Base-by-base conservation (phyloP, 1,140 invertebrate species). In the Kradibia gibbosae region DNA sequence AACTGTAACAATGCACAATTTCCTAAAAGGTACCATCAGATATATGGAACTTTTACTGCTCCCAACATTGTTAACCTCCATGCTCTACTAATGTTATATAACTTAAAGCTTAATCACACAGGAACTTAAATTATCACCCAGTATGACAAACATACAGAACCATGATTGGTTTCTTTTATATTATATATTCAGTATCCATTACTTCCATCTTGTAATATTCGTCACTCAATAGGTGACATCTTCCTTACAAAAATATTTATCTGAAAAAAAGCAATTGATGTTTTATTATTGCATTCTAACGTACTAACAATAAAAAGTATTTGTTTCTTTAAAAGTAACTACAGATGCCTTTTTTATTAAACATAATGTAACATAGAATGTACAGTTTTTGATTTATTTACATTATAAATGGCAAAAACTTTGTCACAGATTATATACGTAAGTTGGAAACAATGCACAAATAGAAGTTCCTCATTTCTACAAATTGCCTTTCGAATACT, bases 1-100 rank as follows among this genome's bases (percentile, higher is more conserved):
- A 39, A 97, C 95, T 65, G 96, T 96, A 79, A 95, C 92, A 71
- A 96, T 90, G 88, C 96, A 97, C 83, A 97, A 93, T 88, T 94
- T 93, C 88, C 94, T 90, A 86, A 94, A 93, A 50, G 92, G 92
- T 84, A 94, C 87, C 62, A 90, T 85, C 78, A 93, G 86, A 81
- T 92, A 91, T 80, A 93, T 84, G 55, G 88, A 89, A 84, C 87
- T 88, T 84, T 88, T 91, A 65, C 85, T 88, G 62, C 84, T 87
- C 76, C 78, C 86, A 74, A 89, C 87, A 86, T 90, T 91, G 76
- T 91, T 91, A 48, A 88, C 83, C 86, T 91, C 90, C 90, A 91
- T 91, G 83, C 83, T 86, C n/a, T 74, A 45, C 34, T 36, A 25
- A 13, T 77, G 53, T 76, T 72, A 67, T 62, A 10, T 50, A 82